A percentile compares a stretch with the other conserved stretches of the same genome.
Evolutionary conservation across 2,113 vertebrate genomes (phyloP).

Genomic region (Phainopepla nitens): DNA sequence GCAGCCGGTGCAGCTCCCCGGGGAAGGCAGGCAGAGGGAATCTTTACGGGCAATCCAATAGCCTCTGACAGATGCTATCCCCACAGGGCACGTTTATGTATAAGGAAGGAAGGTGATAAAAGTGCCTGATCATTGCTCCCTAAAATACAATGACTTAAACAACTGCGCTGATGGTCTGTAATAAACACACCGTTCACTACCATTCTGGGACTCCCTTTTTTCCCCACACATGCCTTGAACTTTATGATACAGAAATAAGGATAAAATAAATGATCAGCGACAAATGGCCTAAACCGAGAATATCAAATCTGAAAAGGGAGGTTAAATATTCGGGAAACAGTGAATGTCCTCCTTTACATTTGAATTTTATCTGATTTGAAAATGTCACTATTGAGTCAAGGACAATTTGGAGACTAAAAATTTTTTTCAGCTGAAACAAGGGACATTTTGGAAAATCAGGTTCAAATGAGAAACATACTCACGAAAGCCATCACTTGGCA

Average conservation of each 20-base stretch:
- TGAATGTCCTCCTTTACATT: conserved; percentile 4
- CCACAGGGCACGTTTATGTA: background rate
- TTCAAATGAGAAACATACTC: background rate
- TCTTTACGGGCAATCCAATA: background rate
- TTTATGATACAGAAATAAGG: conserved; percentile 66
- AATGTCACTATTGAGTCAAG: conserved; percentile 17
- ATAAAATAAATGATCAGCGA: conserved; percentile 60
- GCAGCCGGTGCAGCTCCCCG: background rate
- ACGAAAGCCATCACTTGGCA: background rate
- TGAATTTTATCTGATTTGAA: conserved; percentile 20
- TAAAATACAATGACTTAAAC: conserved; percentile 49
- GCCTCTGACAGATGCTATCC: background rate
- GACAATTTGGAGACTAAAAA: background rate
- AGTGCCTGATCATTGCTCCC: conserved; percentile 33
- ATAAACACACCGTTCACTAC: conserved; percentile 38
- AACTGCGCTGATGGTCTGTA: conserved; percentile 17
- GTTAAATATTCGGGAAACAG: conserved; percentile 41
- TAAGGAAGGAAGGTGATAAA: conserved; percentile 33
- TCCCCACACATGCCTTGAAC: conserved; percentile 25
- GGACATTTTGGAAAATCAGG: background rate
- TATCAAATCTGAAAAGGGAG: conserved; percentile 10
- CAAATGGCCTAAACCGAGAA: conserved; percentile 44
- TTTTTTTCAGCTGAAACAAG: background rate
- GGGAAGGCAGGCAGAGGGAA: background rate
- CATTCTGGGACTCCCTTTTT: conserved; percentile 25